phyloP scores from a whole-genome alignment of 2,888 invertebrate genomes.

The Thereva nobilitata region DNA sequence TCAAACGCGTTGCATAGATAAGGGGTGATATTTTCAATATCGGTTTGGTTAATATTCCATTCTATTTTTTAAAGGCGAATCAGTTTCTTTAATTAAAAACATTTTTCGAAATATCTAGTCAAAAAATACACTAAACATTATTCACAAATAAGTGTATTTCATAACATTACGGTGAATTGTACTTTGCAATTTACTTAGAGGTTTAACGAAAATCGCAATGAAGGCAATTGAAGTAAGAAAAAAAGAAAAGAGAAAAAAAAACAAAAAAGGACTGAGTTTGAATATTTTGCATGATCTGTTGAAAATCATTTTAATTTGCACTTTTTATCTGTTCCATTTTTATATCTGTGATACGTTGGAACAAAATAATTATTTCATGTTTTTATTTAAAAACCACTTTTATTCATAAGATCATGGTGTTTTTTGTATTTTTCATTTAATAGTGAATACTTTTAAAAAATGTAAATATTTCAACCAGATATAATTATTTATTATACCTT shows the following conservation, averaged over 20 bases:
- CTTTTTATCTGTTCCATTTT: constrained; percentile 31
- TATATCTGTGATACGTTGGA: constrained; percentile 32
- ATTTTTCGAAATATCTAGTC: constrained; percentile 25
- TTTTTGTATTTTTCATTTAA: constrained; percentile 18
- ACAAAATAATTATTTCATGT: constrained; percentile 22
- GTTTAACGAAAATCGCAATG: not conserved
- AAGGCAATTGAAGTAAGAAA: constrained; percentile 2
- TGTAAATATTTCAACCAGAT: too few relatives aligned
- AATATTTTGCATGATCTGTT: too few relatives aligned
- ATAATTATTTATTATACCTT: too few relatives aligned
- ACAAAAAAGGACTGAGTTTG: not conserved
- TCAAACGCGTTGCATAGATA: constrained; percentile 59
- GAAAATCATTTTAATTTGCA: constrained; percentile 10
- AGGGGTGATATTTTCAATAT: constrained; percentile 41
- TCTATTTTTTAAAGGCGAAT: not conserved
- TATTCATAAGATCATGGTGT: not conserved
- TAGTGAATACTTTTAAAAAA: constrained; percentile 17
- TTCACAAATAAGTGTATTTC: not conserved
- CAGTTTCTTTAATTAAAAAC: constrained; percentile 17
- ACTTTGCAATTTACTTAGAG: constrained; percentile 4
- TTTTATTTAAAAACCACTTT: constrained; percentile 23
- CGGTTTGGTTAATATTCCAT: constrained; percentile 11
- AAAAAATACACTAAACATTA: not conserved
- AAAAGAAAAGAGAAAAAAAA: constrained; percentile 27
- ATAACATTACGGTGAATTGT: not conserved